These are phyloP conservation scores for Phylloscopus trochilus DNA, from an alignment of 2,113 vertebrate species.

Conservation along the genomic window DNA sequence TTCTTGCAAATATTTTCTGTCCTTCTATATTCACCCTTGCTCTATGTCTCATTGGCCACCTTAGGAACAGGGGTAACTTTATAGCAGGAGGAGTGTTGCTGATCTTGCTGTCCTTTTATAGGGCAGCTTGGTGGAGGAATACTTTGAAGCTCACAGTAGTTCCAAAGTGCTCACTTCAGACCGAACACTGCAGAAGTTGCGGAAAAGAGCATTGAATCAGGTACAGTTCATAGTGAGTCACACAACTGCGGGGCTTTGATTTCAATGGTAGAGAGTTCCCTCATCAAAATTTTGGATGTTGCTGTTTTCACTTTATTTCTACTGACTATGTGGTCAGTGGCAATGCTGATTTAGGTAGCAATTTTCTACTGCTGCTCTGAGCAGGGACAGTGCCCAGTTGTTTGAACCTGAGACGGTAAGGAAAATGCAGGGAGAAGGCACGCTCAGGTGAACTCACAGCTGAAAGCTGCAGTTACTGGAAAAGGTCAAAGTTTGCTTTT, in stretches of 20 bases:
- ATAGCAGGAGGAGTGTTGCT: neutral
- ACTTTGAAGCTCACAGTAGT: slow-evolving; percentile 96
- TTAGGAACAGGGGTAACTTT: neutral
- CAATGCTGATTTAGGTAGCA: neutral
- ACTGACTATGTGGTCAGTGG: neutral
- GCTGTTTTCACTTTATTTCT: neutral
- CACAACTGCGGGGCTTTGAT: neutral
- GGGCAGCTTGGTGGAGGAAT: slow-evolving; percentile 87
- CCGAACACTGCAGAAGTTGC: slow-evolving; percentile 88
- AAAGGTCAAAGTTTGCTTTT: neutral
- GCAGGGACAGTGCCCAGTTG: neutral
- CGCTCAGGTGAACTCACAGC: neutral
- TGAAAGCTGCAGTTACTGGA: neutral
- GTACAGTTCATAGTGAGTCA: slow-evolving; percentile 59
- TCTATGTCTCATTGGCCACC: neutral
- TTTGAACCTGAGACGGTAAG: neutral
- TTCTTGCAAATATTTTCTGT: neutral
- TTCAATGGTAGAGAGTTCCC: neutral
- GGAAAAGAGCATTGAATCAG: slow-evolving; percentile 85
- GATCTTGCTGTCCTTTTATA: slow-evolving; percentile 54
- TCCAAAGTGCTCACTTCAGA: slow-evolving; percentile 94
- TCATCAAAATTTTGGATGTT: neutral
- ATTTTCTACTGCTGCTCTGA: neutral
- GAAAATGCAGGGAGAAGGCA: neutral
- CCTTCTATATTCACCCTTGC: neutral